A percentile compares a stretch with the other conserved stretches of the same genome.
Conservation (phyloP, 2,113 vertebrate genomes). For the Caracal caracal region DNA sequence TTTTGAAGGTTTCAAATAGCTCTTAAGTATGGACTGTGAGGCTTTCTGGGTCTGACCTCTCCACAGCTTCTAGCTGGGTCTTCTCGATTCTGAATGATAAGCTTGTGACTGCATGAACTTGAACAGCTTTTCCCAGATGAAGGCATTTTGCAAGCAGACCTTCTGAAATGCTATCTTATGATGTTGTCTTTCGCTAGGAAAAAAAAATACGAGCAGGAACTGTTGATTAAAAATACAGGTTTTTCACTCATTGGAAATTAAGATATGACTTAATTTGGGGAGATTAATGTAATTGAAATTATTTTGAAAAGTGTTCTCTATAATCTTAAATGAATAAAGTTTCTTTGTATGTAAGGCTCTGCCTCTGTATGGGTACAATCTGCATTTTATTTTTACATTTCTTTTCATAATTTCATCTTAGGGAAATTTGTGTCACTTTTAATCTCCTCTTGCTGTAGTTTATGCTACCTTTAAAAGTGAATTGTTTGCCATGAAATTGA, state of each 20-base stretch:
- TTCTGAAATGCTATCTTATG: background rate
- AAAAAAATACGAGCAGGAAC: background rate
- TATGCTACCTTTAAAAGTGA: background rate
- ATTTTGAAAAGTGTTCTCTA: constrained; percentile 15
- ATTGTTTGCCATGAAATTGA: background rate
- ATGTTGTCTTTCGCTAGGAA: background rate
- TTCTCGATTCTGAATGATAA: constrained; percentile 27
- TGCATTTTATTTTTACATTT: constrained; percentile 30
- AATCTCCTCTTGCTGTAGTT: background rate
- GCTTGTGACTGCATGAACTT: background rate
- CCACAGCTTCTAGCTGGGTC: background rate
- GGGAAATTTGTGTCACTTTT: background rate
- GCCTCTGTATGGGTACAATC: background rate
- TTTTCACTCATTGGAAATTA: constrained; percentile 10
- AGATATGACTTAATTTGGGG: constrained; percentile 18
- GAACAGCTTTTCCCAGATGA: background rate
- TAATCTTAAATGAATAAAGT: background rate
- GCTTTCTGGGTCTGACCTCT: background rate
- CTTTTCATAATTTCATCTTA: constrained; percentile 21
- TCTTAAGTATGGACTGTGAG: background rate
- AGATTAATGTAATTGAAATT: background rate
- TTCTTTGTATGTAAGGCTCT: background rate
- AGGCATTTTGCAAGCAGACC: background rate
- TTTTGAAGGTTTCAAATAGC: background rate
- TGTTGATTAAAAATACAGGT: background rate